Evolutionary conservation across 2,888 invertebrate genomes (phyloP).

Genomic region (Drosophila diplacantha): DNA sequence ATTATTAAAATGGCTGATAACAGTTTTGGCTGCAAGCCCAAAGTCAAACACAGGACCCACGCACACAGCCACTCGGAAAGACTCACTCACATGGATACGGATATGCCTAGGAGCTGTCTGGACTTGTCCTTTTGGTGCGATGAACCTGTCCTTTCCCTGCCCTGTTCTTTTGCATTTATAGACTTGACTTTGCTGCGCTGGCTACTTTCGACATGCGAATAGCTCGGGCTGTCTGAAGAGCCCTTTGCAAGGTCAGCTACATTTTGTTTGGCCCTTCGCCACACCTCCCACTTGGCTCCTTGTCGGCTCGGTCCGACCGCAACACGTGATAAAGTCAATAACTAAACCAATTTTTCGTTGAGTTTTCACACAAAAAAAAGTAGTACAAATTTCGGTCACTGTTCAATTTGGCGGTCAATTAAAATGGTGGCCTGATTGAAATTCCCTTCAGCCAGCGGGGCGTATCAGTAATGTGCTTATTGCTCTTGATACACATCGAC

Average conservation of each 20-base stretch:
- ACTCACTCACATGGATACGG: slow-evolving; percentile 32
- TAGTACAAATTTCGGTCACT: slow-evolving; percentile 1
- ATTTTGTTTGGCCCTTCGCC: slow-evolving; percentile 16
- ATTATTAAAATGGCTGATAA: slow-evolving; percentile 71
- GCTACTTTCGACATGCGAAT: slow-evolving; percentile 46
- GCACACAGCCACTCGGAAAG: slow-evolving; percentile 16
- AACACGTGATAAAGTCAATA: slow-evolving; percentile 56
- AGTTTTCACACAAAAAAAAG: slow-evolving; percentile 12
- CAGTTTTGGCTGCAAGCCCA: slow-evolving; percentile 66
- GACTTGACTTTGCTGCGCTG: slow-evolving; percentile 45
- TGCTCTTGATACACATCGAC: slow-evolving; percentile 4
- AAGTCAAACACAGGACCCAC: slow-evolving; percentile 60
- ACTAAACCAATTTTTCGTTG: slow-evolving; percentile 47
- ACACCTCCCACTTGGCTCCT: background rate
- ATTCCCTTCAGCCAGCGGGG: slow-evolving; percentile 1
- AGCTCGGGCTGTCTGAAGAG: slow-evolving; percentile 42
- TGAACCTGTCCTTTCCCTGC: slow-evolving; percentile 56
- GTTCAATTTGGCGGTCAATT: slow-evolving; percentile 47
- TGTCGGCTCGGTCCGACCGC: slow-evolving; percentile 36
- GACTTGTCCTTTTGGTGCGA: slow-evolving; percentile 63
- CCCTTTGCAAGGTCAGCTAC: slow-evolving; percentile 59
- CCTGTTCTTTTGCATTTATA: slow-evolving; percentile 26
- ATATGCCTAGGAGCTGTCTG: slow-evolving; percentile 57
- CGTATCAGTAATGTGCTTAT: slow-evolving; percentile 38
- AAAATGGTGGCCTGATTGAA: slow-evolving; percentile 40